These are phyloP conservation scores for Poeciliopsis turneri DNA, from an alignment of 2,797 vertebrate species.

Conservation along the genomic window DNA sequence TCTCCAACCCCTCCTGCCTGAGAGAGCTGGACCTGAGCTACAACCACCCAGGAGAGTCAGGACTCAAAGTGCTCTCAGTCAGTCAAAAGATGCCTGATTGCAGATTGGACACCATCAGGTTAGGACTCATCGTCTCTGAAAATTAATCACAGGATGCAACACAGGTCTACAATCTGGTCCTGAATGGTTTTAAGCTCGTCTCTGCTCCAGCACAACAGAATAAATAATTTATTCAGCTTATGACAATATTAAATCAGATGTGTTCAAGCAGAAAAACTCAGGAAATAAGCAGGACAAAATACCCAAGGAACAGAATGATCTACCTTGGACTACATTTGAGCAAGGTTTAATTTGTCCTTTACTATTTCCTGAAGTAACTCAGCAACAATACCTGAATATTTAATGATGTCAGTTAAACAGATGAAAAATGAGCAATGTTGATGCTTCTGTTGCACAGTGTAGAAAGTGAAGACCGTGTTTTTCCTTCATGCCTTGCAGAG, in stretches of 20 bases:
- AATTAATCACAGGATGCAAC: too few species aligned
- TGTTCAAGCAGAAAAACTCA: too few species aligned
- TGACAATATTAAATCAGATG: too few species aligned
- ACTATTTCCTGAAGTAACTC: neutral
- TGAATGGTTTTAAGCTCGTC: too few species aligned
- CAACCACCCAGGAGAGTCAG: slow-evolving; percentile 6
- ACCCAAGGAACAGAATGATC: too few species aligned
- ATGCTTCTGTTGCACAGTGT: too few species aligned
- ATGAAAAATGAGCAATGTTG: neutral
- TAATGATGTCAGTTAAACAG: neutral
- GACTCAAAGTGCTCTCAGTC: neutral
- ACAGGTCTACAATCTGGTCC: too few species aligned
- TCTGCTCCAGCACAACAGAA: too few species aligned
- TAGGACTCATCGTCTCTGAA: neutral
- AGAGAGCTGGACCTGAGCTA: slow-evolving; percentile 6
- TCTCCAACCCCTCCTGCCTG: neutral
- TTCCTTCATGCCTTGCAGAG: neutral
- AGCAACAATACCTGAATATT: neutral
- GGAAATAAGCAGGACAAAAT: too few species aligned
- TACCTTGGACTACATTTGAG: too few species aligned
- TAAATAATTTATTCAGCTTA: too few species aligned
- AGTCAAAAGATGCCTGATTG: neutral
- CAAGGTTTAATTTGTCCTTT: too few species aligned
- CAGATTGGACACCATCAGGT: neutral
- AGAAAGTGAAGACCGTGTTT: neutral